These are phyloP conservation scores for Ormyrus thymus DNA, from an alignment of 2,888 invertebrate genomes.

Conservation along the genomic window DNA sequence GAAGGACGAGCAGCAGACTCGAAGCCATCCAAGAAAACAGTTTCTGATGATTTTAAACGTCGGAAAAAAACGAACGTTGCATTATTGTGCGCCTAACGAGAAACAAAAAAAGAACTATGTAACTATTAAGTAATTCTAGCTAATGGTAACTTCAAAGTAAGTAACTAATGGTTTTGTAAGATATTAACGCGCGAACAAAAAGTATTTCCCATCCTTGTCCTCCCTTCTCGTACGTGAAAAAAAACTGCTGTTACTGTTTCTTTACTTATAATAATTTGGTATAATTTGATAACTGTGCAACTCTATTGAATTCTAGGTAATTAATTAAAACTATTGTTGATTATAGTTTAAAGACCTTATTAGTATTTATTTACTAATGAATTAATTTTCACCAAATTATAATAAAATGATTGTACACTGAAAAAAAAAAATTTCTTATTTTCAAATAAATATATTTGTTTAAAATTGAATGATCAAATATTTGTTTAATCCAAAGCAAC, in stretches of 20 bases:
- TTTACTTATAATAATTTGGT: too few relatives aligned
- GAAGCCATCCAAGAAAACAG: slow-evolving; percentile 39
- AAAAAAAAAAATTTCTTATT: too few relatives aligned
- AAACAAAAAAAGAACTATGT: slow-evolving; percentile 20
- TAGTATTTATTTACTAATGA: too few relatives aligned
- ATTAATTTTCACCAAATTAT: too few relatives aligned
- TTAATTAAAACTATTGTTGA: too few relatives aligned
- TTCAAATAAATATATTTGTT: too few relatives aligned
- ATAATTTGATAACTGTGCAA: too few relatives aligned
- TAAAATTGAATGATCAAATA: too few relatives aligned
- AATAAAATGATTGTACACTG: too few relatives aligned
- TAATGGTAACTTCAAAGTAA: slow-evolving; percentile 14
- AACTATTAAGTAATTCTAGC: slow-evolving; percentile 32
- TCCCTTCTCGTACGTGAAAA: not conserved
- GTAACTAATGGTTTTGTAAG: slow-evolving; percentile 39
- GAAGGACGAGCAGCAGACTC: slow-evolving; percentile 26
- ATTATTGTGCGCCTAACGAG: slow-evolving; percentile 9
- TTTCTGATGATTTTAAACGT: not conserved
- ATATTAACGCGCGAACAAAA: slow-evolving; percentile 37
- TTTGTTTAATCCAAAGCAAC: too few relatives aligned
- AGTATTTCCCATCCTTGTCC: not conserved
- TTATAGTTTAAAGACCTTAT: too few relatives aligned
- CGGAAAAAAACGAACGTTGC: not conserved
- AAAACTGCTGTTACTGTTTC: not conserved
- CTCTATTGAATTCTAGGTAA: too few relatives aligned